A percentile compares a stretch with the other conserved stretches of the same genome.
phyloP scores from a whole-genome alignment of 1,140 invertebrate species.

The Drosophila santomea region DNA sequence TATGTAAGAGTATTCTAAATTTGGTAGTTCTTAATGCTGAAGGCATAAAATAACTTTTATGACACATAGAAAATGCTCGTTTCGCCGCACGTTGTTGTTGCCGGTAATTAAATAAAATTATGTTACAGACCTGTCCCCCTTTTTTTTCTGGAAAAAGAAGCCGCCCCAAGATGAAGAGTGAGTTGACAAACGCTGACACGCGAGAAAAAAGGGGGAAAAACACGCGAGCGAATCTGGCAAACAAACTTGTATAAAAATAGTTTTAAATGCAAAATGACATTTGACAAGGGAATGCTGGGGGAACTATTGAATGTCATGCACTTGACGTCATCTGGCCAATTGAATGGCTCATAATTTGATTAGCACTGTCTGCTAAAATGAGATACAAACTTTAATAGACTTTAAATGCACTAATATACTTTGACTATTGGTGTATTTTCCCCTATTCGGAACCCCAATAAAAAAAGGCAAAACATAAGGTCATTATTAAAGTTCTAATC shows the following conservation, averaged over 20 bases:
- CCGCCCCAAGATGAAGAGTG: constrained; percentile 19
- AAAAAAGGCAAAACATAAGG: not conserved
- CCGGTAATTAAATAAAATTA: constrained; percentile 78
- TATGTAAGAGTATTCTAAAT: not conserved
- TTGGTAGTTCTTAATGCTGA: not conserved
- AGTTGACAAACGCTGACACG: constrained; percentile 70
- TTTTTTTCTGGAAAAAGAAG: constrained; percentile 23
- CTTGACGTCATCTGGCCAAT: constrained; percentile 51
- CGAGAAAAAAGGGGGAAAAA: constrained; percentile 23
- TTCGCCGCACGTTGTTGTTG: constrained; percentile 61
- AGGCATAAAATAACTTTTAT: constrained; percentile 73
- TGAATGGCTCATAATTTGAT: constrained; percentile 42
- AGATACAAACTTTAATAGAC: not conserved
- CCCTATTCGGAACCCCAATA: no score
- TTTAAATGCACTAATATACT: no score
- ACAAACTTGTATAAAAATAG: constrained; percentile 60
- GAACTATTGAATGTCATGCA: constrained; percentile 18
- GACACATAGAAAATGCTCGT: constrained; percentile 68
- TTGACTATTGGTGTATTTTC: no score
- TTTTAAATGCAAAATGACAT: constrained; percentile 48
- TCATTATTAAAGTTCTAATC: no score
- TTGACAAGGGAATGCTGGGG: constrained; percentile 3
- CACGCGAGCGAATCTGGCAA: constrained; percentile 41
- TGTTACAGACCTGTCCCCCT: constrained; percentile 53
- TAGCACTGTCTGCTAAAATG: constrained; percentile 24